These are phyloP conservation scores for Pitangus sulphuratus DNA, from an alignment of 2,797 vertebrate species.

Conservation along the genomic window DNA sequence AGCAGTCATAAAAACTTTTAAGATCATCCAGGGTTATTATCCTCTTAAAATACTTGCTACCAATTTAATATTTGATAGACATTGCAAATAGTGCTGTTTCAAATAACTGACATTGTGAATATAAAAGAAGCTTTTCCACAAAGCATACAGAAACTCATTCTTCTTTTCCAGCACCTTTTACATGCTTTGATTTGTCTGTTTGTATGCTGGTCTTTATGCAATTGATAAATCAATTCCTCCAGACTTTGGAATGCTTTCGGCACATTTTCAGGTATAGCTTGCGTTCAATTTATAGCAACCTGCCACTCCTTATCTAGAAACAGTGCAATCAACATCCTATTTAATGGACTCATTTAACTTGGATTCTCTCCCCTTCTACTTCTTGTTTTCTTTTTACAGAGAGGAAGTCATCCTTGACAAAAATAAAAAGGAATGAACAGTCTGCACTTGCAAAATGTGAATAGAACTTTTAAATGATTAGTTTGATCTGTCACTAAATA, in stretches of 20 bases:
- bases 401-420: constrained; percentile 23
- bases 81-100: background rate
- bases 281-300: constrained; percentile 60
- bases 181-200: background rate
- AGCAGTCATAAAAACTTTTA: background rate
- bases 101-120: background rate
- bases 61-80: background rate
- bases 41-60: background rate
- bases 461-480: background rate
- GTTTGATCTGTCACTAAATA: constrained; percentile 45
- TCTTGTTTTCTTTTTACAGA: constrained; percentile 20
- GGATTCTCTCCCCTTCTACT: constrained; percentile 44
- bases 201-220: background rate
- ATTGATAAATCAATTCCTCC: constrained; percentile 39
- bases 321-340: constrained; percentile 26
- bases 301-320: constrained; percentile 51
- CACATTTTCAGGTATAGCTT: background rate
- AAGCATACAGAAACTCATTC: background rate
- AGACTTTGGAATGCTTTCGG: constrained; percentile 26
- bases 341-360: constrained; percentile 68
- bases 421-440: constrained; percentile 9
- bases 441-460: background rate
- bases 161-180: background rate
- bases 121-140: background rate
- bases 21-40: background rate